Percentiles rank a stretch among this genome's conserved stretches.
These are phyloP conservation scores for Pangasianodon hypophthalmus DNA, from an alignment of 2,113 vertebrate species.

Conservation along the genomic window DNA sequence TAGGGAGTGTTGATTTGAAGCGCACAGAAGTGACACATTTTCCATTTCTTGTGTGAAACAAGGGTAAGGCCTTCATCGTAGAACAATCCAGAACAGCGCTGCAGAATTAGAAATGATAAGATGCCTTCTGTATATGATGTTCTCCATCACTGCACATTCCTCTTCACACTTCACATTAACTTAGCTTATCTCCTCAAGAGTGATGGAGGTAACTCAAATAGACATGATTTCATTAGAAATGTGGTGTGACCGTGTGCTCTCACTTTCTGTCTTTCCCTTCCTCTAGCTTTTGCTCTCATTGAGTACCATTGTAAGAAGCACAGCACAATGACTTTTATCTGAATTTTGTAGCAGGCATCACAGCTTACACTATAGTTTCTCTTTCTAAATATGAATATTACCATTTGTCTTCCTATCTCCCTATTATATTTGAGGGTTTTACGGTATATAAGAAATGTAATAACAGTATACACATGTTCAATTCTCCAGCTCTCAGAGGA, in stretches of 20 bases:
- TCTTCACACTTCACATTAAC: slow-evolving; percentile 4
- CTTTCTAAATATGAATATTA: slow-evolving; percentile 40
- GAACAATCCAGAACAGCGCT: slow-evolving; percentile 20
- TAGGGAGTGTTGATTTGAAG: slow-evolving; percentile 13
- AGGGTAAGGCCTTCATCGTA: neutral
- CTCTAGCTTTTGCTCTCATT: neutral
- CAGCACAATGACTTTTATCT: slow-evolving; percentile 7
- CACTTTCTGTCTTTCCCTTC: neutral
- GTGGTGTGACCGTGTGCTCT: neutral
- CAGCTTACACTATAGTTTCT: neutral
- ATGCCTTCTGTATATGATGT: neutral
- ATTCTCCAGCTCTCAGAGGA: slow-evolving; percentile 68
- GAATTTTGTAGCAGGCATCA: slow-evolving; percentile 24
- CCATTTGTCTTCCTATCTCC: neutral
- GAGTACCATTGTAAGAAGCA: slow-evolving; percentile 1
- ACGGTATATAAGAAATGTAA: slow-evolving; percentile 60
- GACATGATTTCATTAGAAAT: slow-evolving; percentile 41
- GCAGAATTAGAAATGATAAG: neutral
- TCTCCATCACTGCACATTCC: slow-evolving; percentile 17
- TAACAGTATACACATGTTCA: slow-evolving; percentile 73
- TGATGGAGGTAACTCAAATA: slow-evolving; percentile 28
- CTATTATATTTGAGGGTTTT: slow-evolving; percentile 34
- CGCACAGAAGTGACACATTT: neutral
- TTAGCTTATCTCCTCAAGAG: slow-evolving; percentile 11
- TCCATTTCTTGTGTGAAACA: neutral